Conservation (phyloP, 1,140 invertebrate species). For the Dendroctonus valens region DNA sequence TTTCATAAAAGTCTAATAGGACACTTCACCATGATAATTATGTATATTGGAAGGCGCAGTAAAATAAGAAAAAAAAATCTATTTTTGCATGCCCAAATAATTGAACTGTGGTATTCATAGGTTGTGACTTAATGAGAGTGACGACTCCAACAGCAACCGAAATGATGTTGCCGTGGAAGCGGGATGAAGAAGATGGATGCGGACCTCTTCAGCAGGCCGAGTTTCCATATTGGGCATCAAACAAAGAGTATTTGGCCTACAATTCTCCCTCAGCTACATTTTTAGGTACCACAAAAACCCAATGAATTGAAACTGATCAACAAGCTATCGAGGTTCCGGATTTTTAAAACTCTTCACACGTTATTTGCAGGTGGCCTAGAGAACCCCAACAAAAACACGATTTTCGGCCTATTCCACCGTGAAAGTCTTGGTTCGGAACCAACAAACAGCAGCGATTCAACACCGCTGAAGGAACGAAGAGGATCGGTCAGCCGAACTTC, state of each 20-base stretch:
- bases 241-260: constrained; percentile 90
- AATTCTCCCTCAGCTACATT: constrained; percentile 88
- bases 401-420: constrained; percentile 69
- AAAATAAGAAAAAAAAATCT: background rate
- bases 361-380: constrained; percentile 61
- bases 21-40: too few relatives aligned
- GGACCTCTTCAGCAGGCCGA: constrained; percentile 80
- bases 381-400: constrained; percentile 67
- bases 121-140: constrained; percentile 64
- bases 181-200: constrained; percentile 66
- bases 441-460: constrained; percentile 49
- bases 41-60: too few relatives aligned
- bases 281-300: constrained; percentile 59
- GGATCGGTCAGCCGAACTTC: constrained; percentile 49
- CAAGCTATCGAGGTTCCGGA: too few relatives aligned
- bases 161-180: constrained; percentile 85
- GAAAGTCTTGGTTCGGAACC: constrained; percentile 61
- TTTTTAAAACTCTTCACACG: background rate
- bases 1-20: too few relatives aligned
- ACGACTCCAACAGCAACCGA: constrained; percentile 82
- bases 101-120: constrained; percentile 16
- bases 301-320: too few relatives aligned
- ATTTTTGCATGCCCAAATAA: background rate
- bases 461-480: constrained; percentile 50
- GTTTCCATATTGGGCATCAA: constrained; percentile 88